Evolutionary conservation across 2,113 vertebrate genomes (phyloP).

Genomic region (crab-eating macaque (Macaca fascicularis)): T2T-MFA8v1.1 NC_088395.1:154940501-154941000

Average conservation of each 20-base stretch:
- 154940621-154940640: not conserved
- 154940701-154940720: not conserved
- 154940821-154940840: not conserved
- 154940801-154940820: not conserved
- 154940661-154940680: not conserved
- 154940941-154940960: constrained; percentile 36
- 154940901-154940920: constrained; percentile 9
- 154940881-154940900: not conserved
- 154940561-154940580: not conserved
- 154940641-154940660: not conserved
- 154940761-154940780: not conserved
- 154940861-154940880: not conserved
- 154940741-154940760: not conserved
- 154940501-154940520: not conserved
- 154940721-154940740: not conserved
- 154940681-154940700: not conserved
- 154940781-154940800: not conserved
- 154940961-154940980: not conserved
- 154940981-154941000: constrained; percentile 2
- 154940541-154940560: not conserved
- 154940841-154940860: not conserved
- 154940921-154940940: constrained; percentile 28
- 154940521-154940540: not conserved
- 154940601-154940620: not conserved
- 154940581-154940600: not conserved